Percentiles rank a stretch among this genome's conserved stretches.
These are phyloP conservation scores for Eupithecia inturbata DNA, from an alignment of 2,888 invertebrate species.

Conservation along the genomic window DNA sequence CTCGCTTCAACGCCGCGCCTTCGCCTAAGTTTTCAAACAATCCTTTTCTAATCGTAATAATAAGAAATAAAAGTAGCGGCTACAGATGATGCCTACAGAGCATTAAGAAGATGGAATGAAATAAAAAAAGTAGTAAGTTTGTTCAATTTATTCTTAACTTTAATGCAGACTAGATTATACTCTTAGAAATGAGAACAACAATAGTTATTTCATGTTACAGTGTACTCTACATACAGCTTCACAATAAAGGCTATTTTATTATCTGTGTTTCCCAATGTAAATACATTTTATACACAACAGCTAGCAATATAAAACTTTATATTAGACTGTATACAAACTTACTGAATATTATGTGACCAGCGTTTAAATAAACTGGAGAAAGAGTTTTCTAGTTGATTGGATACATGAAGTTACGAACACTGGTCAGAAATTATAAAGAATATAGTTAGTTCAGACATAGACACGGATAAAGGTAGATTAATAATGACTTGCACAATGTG, in stretches of 20 bases:
- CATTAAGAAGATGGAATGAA: not conserved
- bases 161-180: constrained; percentile 85
- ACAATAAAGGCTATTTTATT: constrained; percentile 81
- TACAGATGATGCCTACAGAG: not conserved
- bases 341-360: constrained; percentile 50
- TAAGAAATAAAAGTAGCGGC: not conserved
- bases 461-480: not conserved
- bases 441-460: constrained; percentile 31
- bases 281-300: constrained; percentile 84
- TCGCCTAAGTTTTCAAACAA: too few relatives aligned
- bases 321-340: constrained; percentile 67
- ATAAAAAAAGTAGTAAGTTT: constrained; percentile 65
- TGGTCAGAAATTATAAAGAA: constrained; percentile 46
- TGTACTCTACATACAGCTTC: constrained; percentile 82
- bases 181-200: constrained; percentile 85
- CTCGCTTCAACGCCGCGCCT: too few relatives aligned
- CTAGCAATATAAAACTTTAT: constrained; percentile 82
- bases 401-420: constrained; percentile 39
- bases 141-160: constrained; percentile 84
- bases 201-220: constrained; percentile 83
- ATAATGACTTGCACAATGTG: not conserved
- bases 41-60: too few relatives aligned
- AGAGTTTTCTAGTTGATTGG: constrained; percentile 22
- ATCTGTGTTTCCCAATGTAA: constrained; percentile 80
- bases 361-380: constrained; percentile 40